Base-by-base conservation (phyloP, 2,797 vertebrate genomes). In the Meriones psammophilus region DNA sequence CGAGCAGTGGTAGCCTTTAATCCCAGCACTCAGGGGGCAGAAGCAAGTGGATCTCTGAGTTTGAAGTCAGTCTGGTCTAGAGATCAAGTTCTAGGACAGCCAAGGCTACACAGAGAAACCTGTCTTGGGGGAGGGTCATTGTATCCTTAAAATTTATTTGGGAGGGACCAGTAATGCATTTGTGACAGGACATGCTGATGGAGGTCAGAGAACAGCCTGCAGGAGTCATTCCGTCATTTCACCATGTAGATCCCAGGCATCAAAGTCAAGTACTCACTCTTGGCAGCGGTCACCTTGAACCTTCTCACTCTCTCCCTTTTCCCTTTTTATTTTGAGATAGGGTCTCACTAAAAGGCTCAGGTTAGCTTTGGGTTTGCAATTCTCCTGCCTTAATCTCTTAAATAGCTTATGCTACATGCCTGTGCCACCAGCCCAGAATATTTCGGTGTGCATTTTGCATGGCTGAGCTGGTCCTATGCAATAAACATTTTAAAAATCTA, bases 401-500 rank as follows among this genome's bases (percentile, higher is more conserved):
- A 42, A n/a, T 33, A 69, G 8, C 62, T 33, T 26, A 66, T 17
- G 64, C 73, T 50, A 17, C 22, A 50, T 39, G 39, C 36, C 33
- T 88, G 54, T 62, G 18, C 24, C 66, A 64, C 20, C 10, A 30
- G 64, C 46, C 33, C 17, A 24, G 36, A 86, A 33, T 50, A 56
- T 71, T 73, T 92, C 78, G 50, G 33, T 73, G 1, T 66, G n/a
- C 18, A 42, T 1, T 39, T 86, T 79, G 71, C 39, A 74, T 74
- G 46, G 17, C 42, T 58, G 24, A 88, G 36, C 78, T 73, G 42
- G 17, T 79, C 87, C 64, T 79, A 60, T 8, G 39, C 71, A 88
- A 79, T 46, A 64, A 33, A 8, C 12, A 88, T 64, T 88, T 92
- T 79, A 76, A 94, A 78, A 86, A 79, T 64, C 64, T 85, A n/a